Percentiles rank a stretch among this genome's conserved stretches.
Conservation (phyloP, 2,888 invertebrate species). For the Tyria jacobaeae region DNA sequence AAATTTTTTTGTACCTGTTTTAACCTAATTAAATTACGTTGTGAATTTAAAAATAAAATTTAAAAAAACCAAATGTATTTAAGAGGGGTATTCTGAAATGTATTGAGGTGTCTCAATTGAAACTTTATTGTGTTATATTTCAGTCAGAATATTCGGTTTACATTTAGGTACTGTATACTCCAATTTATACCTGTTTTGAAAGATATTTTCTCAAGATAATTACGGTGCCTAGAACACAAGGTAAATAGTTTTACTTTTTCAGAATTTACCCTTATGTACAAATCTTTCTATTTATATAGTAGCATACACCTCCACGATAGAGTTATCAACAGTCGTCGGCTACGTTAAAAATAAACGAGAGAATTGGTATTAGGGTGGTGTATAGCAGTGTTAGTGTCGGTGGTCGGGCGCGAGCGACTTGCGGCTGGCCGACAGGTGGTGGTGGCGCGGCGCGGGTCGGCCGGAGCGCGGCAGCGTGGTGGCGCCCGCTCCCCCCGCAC, state of each 20-base stretch:
- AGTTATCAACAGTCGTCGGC: background rate
- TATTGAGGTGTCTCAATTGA: background rate
- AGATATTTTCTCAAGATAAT: background rate
- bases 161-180: background rate
- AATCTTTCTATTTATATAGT: background rate
- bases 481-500: constrained; percentile 63
- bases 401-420: constrained; percentile 83
- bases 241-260: background rate
- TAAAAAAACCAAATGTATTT: background rate
- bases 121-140: background rate
- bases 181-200: background rate
- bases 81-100: background rate
- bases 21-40: background rate
- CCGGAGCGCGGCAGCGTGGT: constrained; percentile 82
- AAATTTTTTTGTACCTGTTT: background rate
- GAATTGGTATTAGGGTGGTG: constrained; percentile 17
- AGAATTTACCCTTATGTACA: background rate
- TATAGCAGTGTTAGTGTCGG: constrained; percentile 34
- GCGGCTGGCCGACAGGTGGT: constrained; percentile 83
- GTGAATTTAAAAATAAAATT: background rate
- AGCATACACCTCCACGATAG: background rate
- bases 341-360: constrained; percentile 5
- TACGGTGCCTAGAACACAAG: background rate
- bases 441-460: constrained; percentile 79
- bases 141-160: background rate